A percentile compares a stretch with the other conserved stretches of the same genome.
These are phyloP conservation scores for Hephaestus fuliginosus DNA, from an alignment of 2,797 vertebrate genomes.

Conservation along the genomic window DNA sequence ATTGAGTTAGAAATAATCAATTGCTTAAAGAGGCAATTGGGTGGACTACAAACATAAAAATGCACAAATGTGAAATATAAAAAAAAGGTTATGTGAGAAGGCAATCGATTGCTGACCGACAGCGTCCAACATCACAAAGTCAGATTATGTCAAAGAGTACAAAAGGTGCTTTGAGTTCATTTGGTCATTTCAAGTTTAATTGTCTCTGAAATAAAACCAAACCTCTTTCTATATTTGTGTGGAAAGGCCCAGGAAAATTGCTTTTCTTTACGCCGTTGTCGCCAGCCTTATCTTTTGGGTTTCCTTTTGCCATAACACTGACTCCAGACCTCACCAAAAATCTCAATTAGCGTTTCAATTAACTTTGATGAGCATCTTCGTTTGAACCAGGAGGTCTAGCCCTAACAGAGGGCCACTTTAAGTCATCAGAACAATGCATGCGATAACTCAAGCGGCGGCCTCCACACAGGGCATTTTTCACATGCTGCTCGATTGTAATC, in stretches of 20 bases:
- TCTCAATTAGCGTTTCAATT: neutral
- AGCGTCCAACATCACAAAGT: too few relatives aligned
- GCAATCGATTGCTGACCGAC: too few relatives aligned
- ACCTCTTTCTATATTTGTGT: too few relatives aligned
- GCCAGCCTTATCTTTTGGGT: neutral
- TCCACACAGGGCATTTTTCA: constrained; percentile 7
- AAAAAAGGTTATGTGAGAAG: neutral
- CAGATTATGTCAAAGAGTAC: neutral
- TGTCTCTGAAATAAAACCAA: too few relatives aligned
- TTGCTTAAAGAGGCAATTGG: neutral
- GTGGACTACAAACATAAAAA: neutral
- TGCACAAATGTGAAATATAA: neutral
- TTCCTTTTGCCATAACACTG: neutral
- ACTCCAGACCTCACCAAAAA: neutral
- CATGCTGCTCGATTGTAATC: constrained; percentile 34
- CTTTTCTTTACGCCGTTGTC: too few relatives aligned
- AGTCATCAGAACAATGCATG: neutral
- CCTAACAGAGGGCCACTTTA: neutral
- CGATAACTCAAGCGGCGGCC: constrained; percentile 9
- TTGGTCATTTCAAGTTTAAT: too few relatives aligned
- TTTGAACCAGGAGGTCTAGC: neutral
- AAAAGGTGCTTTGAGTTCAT: neutral
- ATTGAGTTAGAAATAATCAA: neutral
- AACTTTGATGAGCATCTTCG: neutral
- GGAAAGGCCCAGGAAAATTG: too few relatives aligned